phyloP scores from a whole-genome alignment of 2,888 invertebrate species.

The Plebejus argus region DNA sequence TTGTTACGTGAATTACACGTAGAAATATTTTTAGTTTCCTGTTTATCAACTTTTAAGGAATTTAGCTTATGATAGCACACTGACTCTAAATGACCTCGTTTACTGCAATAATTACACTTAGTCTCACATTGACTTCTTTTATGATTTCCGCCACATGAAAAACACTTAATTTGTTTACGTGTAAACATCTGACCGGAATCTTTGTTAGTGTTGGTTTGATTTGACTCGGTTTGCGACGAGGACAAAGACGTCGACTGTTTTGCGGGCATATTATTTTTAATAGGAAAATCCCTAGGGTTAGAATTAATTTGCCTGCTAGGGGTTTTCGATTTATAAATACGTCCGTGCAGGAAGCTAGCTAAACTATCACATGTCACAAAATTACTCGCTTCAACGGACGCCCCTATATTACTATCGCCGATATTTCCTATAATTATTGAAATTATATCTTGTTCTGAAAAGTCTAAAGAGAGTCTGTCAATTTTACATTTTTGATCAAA shows the following conservation, averaged over 20 bases:
- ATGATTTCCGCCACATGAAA: constrained; percentile 35
- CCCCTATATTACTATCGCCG: constrained; percentile 39
- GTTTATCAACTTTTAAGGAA: constrained; percentile 1
- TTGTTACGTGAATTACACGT: neutral
- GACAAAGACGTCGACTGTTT: constrained; percentile 10
- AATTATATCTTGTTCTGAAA: constrained; percentile 40
- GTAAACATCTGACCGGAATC: neutral
- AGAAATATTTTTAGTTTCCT: constrained; percentile 1
- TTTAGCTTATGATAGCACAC: constrained; percentile 30
- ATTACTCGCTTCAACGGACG: constrained; percentile 42
- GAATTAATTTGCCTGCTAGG: neutral
- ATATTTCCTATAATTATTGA: constrained; percentile 43
- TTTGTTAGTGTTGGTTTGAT: neutral
- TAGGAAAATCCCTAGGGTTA: neutral
- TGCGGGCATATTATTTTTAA: neutral
- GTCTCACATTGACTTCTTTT: constrained; percentile 33
- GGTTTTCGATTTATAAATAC: constrained; percentile 11
- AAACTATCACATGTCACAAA: constrained; percentile 39
- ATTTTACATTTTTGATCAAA: constrained; percentile 43
- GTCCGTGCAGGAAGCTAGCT: constrained; percentile 40
- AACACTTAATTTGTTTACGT: constrained; percentile 34
- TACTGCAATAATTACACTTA: constrained; percentile 36
- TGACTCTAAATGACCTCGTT: constrained; percentile 29
- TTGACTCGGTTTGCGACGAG: neutral
- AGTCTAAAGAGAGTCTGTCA: constrained; percentile 37